Conservation (phyloP, 2,888 invertebrate species). For the Troides oblongomaculatus region DNA sequence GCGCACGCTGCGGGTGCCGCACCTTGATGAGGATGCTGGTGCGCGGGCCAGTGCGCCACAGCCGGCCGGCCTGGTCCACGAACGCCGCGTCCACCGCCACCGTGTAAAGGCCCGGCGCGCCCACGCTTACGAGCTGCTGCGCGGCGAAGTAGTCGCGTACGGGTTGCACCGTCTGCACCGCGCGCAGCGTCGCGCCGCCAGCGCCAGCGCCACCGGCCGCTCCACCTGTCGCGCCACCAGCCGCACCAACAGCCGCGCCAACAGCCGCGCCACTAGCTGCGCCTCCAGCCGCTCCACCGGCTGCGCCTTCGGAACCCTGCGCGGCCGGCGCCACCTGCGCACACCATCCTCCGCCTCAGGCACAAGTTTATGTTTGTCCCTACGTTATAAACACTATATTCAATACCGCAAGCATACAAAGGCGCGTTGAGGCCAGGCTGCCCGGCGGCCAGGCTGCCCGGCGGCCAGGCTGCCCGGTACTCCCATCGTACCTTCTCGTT, state of each 20-base stretch:
- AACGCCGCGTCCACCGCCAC: conserved; percentile 92
- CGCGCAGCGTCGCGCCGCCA: conserved; percentile 55
- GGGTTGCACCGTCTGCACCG: conserved; percentile 91
- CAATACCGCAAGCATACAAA: too few species aligned
- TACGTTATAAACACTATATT: too few species aligned
- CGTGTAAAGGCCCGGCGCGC: conserved; percentile 67
- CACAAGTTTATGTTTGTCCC: too few species aligned
- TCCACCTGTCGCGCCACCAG: too few species aligned
- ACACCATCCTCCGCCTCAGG: too few species aligned
- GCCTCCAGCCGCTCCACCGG: background rate
- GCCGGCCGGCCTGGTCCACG: conserved; percentile 89
- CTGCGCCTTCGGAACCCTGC: background rate
- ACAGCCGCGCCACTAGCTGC: conserved; percentile 20
- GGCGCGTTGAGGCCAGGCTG: too few species aligned
- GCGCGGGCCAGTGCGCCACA: conserved; percentile 95
- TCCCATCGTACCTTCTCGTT: conserved; percentile 60
- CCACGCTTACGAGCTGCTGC: conserved; percentile 90
- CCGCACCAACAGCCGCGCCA: too few species aligned
- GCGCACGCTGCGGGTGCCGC: background rate
- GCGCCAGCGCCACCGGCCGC: too few species aligned
- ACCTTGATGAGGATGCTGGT: conserved; percentile 88
- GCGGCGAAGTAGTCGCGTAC: conserved; percentile 97
- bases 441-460: too few species aligned
- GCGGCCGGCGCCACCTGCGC: too few species aligned
- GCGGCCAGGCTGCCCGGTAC: too few species aligned